These are phyloP conservation scores for Ramphastos sulfuratus DNA, from an alignment of 2,113 vertebrate species.

Conservation along the genomic window DNA sequence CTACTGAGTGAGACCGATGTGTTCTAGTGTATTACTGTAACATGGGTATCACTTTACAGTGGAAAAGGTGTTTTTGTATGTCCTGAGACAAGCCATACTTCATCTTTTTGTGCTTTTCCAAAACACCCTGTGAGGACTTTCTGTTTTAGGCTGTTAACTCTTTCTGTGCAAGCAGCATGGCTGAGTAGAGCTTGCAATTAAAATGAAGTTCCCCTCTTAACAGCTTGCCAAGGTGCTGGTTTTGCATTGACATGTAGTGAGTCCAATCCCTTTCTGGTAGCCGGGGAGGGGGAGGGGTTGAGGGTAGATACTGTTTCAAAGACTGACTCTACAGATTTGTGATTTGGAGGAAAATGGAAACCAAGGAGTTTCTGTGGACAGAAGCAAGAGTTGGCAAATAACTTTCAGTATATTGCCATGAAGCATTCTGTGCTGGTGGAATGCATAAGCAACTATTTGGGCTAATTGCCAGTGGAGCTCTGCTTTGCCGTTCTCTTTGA, in stretches of 20 bases:
- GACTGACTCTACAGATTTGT: not conserved
- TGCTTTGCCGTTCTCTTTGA: not conserved
- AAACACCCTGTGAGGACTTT: not conserved
- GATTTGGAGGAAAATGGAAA: not conserved
- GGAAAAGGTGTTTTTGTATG: not conserved
- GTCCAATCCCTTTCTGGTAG: not conserved
- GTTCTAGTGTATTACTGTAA: not conserved
- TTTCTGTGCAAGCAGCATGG: accelerated
- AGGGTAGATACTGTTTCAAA: not conserved
- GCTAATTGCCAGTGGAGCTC: not conserved
- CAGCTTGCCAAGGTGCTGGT: not conserved
- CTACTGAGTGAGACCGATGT: not conserved
- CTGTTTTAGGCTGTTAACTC: not conserved
- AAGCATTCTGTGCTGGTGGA: not conserved
- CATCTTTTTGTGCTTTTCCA: not conserved
- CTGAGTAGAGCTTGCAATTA: not conserved
- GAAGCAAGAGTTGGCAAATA: not conserved
- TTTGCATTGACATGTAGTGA: not conserved
- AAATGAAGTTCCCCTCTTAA: not conserved
- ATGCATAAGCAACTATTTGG: not conserved
- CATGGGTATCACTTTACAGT: not conserved
- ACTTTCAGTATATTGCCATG: not conserved
- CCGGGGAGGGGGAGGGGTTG: not conserved
- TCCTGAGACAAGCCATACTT: not conserved
- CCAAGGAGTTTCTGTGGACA: not conserved